Percentiles rank a stretch among this genome's conserved stretches.
These are phyloP conservation scores for Cyanistes caeruleus DNA, from an alignment of 2,113 vertebrate species.

Conservation along the genomic window DNA sequence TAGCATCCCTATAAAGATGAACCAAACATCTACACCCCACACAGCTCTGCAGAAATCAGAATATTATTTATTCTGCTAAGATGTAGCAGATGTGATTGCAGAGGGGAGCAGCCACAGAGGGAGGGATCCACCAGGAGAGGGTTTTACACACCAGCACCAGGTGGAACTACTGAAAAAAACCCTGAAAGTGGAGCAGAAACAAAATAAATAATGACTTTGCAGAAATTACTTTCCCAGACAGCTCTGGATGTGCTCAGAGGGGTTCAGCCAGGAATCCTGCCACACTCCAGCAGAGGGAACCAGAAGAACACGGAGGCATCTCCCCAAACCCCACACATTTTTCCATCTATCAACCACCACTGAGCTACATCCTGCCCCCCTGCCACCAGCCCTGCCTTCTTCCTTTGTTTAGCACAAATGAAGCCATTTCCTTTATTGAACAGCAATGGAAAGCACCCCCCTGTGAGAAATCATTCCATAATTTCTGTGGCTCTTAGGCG, in stretches of 20 bases:
- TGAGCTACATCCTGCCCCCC: background rate
- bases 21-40: background rate
- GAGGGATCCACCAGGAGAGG: background rate
- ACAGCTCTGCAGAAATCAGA: background rate
- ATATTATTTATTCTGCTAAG: too few species aligned
- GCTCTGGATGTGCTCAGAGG: background rate
- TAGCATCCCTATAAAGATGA: background rate
- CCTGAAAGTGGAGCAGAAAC: accelerated
- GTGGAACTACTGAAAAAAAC: background rate
- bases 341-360: accelerated
- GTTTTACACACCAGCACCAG: accelerated
- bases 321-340: accelerated
- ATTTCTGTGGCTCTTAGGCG: background rate
- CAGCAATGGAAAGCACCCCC: background rate
- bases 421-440: background rate
- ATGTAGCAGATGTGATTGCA: too few species aligned
- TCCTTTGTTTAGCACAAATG: background rate
- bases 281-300: constrained; percentile 60
- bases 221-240: background rate
- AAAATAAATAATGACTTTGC: background rate
- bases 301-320: background rate
- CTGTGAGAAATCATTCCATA: background rate
- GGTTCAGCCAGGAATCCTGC: background rate
- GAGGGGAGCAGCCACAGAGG: background rate
- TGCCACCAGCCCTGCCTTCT: background rate